Evolutionary conservation across 37 sponge, comb jelly and placozoan genomes (phyloP).

Genomic region (Cliona cf. orientalis): DNA sequence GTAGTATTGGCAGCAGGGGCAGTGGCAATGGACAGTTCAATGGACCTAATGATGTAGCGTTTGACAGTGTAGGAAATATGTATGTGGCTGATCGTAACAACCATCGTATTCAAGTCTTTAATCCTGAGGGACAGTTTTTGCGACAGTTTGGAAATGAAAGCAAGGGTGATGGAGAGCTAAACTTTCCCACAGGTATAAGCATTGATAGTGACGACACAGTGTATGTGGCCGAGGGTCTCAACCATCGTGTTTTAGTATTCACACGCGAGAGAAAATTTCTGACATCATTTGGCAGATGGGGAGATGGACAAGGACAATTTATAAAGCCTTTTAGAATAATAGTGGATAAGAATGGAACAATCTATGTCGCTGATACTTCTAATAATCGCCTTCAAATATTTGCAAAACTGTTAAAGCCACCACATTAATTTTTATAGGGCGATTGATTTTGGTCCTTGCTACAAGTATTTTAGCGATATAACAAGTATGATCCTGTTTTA

Average conservation of each 20-base stretch:
- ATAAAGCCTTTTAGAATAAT: neutral
- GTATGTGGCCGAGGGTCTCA: conserved; percentile 2
- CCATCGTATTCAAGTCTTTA: conserved; percentile 60
- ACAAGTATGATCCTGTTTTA: too few species aligned
- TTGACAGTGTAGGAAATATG: conserved; percentile 36
- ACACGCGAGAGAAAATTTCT: conserved; percentile 28
- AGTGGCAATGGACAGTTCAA: conserved; percentile 51
- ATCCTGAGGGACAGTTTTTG: neutral
- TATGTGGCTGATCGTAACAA: conserved; percentile 49
- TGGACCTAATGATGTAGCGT: conserved; percentile 34
- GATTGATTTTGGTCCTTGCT: too few species aligned
- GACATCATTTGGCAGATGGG: conserved; percentile 46
- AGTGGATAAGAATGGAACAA: too few species aligned
- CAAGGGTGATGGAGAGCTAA: neutral
- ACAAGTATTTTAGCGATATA: too few species aligned
- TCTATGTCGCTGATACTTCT: neutral
- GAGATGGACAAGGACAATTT: conserved; percentile 4
- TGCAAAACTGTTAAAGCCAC: too few species aligned
- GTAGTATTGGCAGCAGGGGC: conserved; percentile 38
- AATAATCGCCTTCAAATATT: too few species aligned
- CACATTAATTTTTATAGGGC: too few species aligned
- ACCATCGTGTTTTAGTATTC: conserved; percentile 15
- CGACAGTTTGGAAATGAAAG: conserved; percentile 9
- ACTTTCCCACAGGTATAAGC: neutral
- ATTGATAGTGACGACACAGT: neutral